phyloP scores from a whole-genome alignment of 2,113 vertebrate genomes.

The Callithrix jacchus region DNA sequence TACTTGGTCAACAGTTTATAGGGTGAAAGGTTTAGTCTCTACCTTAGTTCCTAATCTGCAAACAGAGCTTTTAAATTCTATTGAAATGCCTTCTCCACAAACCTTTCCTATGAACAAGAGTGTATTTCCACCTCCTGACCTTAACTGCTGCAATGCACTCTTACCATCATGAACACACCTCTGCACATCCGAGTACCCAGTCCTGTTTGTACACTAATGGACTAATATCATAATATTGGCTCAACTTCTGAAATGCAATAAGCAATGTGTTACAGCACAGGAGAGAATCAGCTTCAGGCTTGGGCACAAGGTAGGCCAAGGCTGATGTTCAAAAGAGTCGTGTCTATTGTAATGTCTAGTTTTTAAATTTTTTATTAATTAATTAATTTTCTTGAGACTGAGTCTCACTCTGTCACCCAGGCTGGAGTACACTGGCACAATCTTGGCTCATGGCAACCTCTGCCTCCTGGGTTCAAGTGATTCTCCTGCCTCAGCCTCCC shows the following conservation, averaged over 20 bases:
- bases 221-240: background rate
- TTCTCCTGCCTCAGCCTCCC: too few species aligned
- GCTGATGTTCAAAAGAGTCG: background rate
- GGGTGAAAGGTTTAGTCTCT: background rate
- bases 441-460: too few species aligned
- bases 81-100: background rate
- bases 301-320: background rate
- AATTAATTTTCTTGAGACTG: too few species aligned
- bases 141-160: background rate
- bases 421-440: too few species aligned
- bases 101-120: background rate
- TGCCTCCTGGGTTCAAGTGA: too few species aligned
- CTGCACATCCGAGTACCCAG: rapidly evolving
- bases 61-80: background rate
- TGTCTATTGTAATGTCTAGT: background rate
- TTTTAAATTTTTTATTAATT: background rate
- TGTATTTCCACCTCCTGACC: background rate
- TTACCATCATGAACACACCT: background rate
- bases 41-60: slow-evolving; percentile 4
- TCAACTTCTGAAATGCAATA: background rate
- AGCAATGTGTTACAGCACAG: background rate
- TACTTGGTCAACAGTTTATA: background rate
- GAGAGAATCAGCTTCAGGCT: background rate
- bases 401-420: too few species aligned
- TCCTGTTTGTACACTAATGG: background rate